Evolutionary conservation across 2,797 vertebrate species (phyloP).

Genomic region (Acanthurus tractus): DNA sequence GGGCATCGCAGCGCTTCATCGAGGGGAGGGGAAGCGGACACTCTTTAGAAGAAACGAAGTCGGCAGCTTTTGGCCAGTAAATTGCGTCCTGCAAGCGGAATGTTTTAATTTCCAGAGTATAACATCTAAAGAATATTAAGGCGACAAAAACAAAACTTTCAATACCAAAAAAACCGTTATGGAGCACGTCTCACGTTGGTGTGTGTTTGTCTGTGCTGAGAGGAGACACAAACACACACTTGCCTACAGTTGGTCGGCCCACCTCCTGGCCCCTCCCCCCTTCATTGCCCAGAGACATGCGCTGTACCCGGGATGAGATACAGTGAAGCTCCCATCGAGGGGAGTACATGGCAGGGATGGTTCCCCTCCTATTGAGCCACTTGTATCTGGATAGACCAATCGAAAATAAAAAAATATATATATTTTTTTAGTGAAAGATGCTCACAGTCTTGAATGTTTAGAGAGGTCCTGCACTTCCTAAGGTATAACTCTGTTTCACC

Average conservation of each 20-base stretch:
- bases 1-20: slow-evolving; percentile 94
- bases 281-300: slow-evolving; percentile 53
- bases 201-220: slow-evolving; percentile 63
- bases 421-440: neutral
- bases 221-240: slow-evolving; percentile 72
- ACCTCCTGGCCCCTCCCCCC: slow-evolving; percentile 57
- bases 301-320: slow-evolving; percentile 10
- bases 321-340: neutral
- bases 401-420: no score
- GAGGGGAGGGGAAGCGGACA: slow-evolving; percentile 86
- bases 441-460: neutral
- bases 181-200: slow-evolving; percentile 58
- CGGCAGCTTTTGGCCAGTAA: slow-evolving; percentile 54
- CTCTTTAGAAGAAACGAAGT: slow-evolving; percentile 73
- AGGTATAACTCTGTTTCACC: neutral
- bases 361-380: neutral
- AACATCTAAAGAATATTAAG: slow-evolving; percentile 48
- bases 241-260: slow-evolving; percentile 65
- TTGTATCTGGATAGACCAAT: neutral
- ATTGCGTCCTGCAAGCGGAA: slow-evolving; percentile 64
- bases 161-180: slow-evolving; percentile 46
- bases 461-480: neutral
- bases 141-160: slow-evolving; percentile 60
- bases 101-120: slow-evolving; percentile 53
- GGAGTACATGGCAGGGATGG: neutral